These are phyloP conservation scores for Mamestra configurata DNA, from an alignment of 1,140 invertebrate genomes.

Conservation along the genomic window DNA sequence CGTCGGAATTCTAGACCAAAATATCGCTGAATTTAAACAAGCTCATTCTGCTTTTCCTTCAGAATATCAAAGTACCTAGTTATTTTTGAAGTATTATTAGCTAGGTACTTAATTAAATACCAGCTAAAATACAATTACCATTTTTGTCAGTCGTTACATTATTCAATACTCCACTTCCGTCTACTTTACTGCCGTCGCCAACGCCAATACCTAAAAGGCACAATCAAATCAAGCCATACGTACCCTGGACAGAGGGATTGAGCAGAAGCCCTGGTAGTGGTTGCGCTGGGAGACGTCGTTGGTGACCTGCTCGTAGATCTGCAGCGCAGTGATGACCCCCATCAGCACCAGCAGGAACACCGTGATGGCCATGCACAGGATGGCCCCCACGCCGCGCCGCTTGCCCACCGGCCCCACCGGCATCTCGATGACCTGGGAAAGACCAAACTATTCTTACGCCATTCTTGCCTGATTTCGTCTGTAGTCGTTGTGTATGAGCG, in stretches of 20 bases:
- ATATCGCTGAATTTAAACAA: too few relatives aligned
- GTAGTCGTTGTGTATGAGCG: not conserved
- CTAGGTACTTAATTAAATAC: too few relatives aligned
- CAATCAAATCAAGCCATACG: not conserved
- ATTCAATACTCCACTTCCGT: too few relatives aligned
- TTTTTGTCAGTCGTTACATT: too few relatives aligned
- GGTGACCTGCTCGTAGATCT: slow-evolving; percentile 40
- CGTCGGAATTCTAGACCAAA: too few relatives aligned
- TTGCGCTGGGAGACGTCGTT: not conserved
- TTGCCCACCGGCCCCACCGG: not conserved
- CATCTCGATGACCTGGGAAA: slow-evolving; percentile 56
- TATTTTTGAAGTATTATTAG: too few relatives aligned
- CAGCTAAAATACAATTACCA: too few relatives aligned
- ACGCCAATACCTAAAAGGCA: not conserved
- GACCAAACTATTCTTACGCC: not conserved
- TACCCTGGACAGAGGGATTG: slow-evolving; percentile 88
- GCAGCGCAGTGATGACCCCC: slow-evolving; percentile 89
- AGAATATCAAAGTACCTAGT: too few relatives aligned
- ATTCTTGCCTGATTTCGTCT: not conserved
- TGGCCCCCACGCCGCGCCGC: slow-evolving; percentile 17
- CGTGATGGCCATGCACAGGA: slow-evolving; percentile 89
- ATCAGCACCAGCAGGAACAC: slow-evolving; percentile 92
- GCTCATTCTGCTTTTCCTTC: not conserved
- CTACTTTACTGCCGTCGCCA: too few relatives aligned
- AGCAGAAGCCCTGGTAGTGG: slow-evolving; percentile 90